phyloP scores from a whole-genome alignment of 2,888 invertebrate species.

The Chydorus sphaericus region DNA sequence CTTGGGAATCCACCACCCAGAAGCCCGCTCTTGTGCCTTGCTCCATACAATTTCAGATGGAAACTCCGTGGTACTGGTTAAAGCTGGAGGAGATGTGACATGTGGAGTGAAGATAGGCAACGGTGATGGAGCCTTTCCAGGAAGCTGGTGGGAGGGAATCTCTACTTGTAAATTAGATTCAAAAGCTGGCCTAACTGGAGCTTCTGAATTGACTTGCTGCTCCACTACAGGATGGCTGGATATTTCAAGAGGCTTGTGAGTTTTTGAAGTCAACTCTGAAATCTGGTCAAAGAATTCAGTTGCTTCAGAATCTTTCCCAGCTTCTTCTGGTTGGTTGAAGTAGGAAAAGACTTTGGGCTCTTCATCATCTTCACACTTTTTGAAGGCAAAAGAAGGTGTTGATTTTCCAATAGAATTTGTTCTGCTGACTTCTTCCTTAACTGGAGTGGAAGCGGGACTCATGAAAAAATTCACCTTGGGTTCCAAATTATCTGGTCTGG shows the following conservation, averaged over 20 bases:
- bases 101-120: background rate
- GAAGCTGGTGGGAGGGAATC: too few relatives aligned
- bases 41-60: too few relatives aligned
- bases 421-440: background rate
- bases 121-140: too few relatives aligned
- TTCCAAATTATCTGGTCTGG: background rate
- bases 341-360: slow-evolving; percentile 14
- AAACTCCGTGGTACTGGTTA: background rate
- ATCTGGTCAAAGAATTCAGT: slow-evolving; percentile 11
- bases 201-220: background rate
- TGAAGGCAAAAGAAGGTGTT: slow-evolving; percentile 1
- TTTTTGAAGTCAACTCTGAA: background rate
- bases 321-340: background rate
- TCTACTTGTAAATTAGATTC: too few relatives aligned
- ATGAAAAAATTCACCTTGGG: background rate
- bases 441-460: background rate
- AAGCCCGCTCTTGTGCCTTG: background rate
- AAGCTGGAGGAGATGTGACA: background rate
- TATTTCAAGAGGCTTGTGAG: background rate
- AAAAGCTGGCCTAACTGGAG: background rate
- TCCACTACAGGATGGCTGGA: background rate
- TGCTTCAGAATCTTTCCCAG: background rate
- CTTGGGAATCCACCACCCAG: slow-evolving; percentile 57
- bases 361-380: slow-evolving; percentile 2
- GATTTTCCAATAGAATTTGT: too few relatives aligned